Conservation (phyloP, 2,113 vertebrate species). For the Aphyosemion australe region DNA sequence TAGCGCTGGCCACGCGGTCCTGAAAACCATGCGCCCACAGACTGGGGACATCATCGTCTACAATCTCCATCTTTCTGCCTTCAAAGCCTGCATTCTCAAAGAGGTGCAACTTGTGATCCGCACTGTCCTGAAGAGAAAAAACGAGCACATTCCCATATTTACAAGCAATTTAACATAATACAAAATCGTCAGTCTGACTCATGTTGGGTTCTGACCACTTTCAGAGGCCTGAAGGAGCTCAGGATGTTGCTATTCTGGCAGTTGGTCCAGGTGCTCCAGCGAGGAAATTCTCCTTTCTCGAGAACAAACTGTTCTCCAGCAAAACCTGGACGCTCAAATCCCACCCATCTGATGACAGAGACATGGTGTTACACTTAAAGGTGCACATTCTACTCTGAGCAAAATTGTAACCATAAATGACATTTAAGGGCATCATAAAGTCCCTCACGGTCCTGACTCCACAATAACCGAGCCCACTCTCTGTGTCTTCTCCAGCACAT, state of each 20-base stretch:
- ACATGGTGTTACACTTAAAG: not conserved
- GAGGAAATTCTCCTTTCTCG: conserved; percentile 88
- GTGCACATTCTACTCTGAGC: not conserved
- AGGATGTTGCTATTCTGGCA: conserved; percentile 78
- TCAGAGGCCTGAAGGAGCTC: conserved; percentile 82
- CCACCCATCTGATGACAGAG: conserved; percentile 83
- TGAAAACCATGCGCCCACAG: conserved; percentile 91
- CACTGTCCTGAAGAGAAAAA: conserved; percentile 79
- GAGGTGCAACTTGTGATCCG: conserved; percentile 88
- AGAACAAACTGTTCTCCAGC: conserved; percentile 87
- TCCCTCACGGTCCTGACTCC: conserved; percentile 80
- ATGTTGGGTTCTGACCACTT: conserved; percentile 78
- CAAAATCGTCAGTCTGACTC: not conserved
- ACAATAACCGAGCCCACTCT: conserved; percentile 89
- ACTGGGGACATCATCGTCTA: conserved; percentile 89
- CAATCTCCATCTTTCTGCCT: conserved; percentile 91
- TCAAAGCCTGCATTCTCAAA: conserved; percentile 85
- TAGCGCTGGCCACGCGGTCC: conserved; percentile 87
- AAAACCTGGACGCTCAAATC: conserved; percentile 84
- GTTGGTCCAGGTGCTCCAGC: conserved; percentile 90
- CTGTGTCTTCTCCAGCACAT: conserved; percentile 81
- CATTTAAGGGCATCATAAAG: not conserved
- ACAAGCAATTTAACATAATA: not conserved
- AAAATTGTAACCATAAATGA: not conserved
- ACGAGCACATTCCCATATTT: not conserved